These are phyloP conservation scores for Yponomeuta malinellus DNA, from an alignment of 2,888 invertebrate species.

Conservation along the genomic window DNA sequence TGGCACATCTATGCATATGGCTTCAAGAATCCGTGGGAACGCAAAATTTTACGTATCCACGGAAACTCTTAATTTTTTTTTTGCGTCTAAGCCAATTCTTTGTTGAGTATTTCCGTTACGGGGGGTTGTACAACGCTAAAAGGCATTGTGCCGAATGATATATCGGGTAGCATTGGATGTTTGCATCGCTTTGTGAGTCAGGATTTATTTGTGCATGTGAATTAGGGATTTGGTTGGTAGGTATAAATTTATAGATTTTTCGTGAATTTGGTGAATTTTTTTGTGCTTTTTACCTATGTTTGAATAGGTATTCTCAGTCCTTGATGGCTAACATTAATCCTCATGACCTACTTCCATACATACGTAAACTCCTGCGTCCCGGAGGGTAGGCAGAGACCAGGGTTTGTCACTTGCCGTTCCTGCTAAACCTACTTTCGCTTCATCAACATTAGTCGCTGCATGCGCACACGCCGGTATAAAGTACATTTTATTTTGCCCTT, in stretches of 20 bases:
- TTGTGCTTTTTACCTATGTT: not conserved
- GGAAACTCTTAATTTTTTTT: slow-evolving; percentile 49
- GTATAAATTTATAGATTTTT: not conserved
- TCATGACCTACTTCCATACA: too few relatives aligned
- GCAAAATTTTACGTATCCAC: slow-evolving; percentile 48
- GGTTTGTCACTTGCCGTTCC: too few relatives aligned
- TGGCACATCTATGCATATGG: slow-evolving; percentile 43
- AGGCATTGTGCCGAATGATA: slow-evolving; percentile 33
- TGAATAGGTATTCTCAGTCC: not conserved
- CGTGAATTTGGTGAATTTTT: not conserved
- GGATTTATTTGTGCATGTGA: slow-evolving; percentile 27
- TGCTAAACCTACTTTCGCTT: too few relatives aligned
- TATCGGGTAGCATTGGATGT: slow-evolving; percentile 31
- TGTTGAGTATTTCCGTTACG: slow-evolving; percentile 36
- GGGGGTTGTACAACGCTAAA: slow-evolving; percentile 32
- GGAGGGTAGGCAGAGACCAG: too few relatives aligned
- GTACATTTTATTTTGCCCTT: too few relatives aligned
- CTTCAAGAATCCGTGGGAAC: slow-evolving; percentile 54
- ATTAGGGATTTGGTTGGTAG: slow-evolving; percentile 22
- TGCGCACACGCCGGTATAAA: too few relatives aligned
- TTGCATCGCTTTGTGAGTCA: slow-evolving; percentile 24
- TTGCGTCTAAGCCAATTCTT: slow-evolving; percentile 18
- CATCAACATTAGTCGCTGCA: too few relatives aligned
- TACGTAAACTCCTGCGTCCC: too few relatives aligned
- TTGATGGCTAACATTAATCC: too few relatives aligned